Conservation (phyloP, 2,888 invertebrate genomes). For the Calephelis perditalis region DNA sequence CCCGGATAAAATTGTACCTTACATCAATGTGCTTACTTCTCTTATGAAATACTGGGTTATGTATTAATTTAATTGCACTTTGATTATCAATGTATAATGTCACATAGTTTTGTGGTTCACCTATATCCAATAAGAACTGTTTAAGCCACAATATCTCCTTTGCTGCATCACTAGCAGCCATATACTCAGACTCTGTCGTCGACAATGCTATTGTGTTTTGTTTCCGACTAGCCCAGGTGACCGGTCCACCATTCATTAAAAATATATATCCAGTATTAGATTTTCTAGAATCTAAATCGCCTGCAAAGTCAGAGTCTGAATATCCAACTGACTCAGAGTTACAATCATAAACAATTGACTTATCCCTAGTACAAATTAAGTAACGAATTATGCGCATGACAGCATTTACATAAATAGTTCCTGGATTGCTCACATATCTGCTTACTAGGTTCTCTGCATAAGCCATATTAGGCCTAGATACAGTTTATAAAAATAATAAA, state of each 20-base stretch:
- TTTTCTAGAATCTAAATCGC: conserved; percentile 12
- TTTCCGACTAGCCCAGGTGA: no score
- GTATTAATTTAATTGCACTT: conserved; percentile 8
- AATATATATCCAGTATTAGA: no score
- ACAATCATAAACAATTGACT: conserved; percentile 11
- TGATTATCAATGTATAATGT: conserved; percentile 4
- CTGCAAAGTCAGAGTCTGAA: conserved; percentile 17
- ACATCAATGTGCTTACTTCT: not conserved
- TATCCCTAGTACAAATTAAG: conserved; percentile 5
- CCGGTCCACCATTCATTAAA: no score
- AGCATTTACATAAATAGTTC: conserved; percentile 11
- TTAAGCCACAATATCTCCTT: conserved; percentile 22
- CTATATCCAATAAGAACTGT: conserved; percentile 23
- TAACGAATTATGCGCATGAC: conserved; percentile 15
- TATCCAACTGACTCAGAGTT: conserved; percentile 11
- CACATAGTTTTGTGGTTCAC: conserved; percentile 8
- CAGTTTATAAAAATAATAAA: no score
- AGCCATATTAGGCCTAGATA: conserved; percentile 16
- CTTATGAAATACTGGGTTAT: not conserved
- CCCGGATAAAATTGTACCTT: not conserved
- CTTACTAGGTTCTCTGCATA: conserved; percentile 10
- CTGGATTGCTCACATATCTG: conserved; percentile 11
- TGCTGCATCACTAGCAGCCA: conserved; percentile 11
- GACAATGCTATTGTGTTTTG: no score
- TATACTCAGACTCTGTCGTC: no score